These are phyloP conservation scores for Halichoerus grypus DNA, from an alignment of 2,113 vertebrate species.

Conservation along the genomic window DNA sequence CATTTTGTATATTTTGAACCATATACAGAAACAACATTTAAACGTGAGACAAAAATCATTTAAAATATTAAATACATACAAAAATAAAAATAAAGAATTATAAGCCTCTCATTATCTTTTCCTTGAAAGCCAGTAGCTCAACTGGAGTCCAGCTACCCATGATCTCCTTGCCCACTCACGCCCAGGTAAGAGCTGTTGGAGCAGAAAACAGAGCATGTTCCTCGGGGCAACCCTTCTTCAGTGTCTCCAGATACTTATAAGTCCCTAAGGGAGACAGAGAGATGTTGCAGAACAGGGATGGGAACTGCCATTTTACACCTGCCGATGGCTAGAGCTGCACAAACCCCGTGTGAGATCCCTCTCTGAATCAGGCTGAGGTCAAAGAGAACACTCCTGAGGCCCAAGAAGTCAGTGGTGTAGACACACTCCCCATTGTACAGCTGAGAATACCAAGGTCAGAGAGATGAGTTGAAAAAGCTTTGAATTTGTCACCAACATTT, in stretches of 20 bases:
- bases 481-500: not conserved
- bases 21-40: not conserved
- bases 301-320: not conserved
- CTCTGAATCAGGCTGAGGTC: not conserved
- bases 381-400: not conserved
- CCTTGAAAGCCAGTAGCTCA: not conserved
- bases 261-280: not conserved
- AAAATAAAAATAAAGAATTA: not conserved
- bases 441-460: not conserved
- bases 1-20: not conserved
- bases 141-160: accelerated
- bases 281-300: not conserved
- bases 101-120: not conserved
- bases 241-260: not conserved
- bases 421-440: not conserved
- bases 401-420: not conserved
- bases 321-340: no score
- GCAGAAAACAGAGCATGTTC: not conserved
- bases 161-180: accelerated
- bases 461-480: not conserved
- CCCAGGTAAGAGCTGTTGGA: not conserved
- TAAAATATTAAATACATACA: not conserved
- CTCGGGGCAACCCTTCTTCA: accelerated
- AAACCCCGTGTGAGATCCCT: not conserved
- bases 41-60: not conserved